Evolutionary conservation across 2,113 vertebrate species (phyloP).

Genomic region (Peromyscus californicus): DNA sequence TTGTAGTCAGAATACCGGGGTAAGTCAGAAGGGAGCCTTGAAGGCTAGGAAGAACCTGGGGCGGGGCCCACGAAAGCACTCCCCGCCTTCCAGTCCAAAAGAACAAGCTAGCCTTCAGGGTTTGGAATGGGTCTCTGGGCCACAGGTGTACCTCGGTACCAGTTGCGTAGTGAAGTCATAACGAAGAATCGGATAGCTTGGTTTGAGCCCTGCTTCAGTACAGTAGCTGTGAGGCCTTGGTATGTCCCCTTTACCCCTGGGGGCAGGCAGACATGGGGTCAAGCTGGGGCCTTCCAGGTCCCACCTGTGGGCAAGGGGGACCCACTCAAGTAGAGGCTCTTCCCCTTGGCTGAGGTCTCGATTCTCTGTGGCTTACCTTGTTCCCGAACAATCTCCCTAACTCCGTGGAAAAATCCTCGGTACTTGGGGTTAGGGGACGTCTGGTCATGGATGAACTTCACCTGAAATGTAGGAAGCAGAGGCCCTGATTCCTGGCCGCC

Average conservation of each 20-base stretch:
- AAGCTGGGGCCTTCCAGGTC: constrained; percentile 81
- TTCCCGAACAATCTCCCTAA: constrained; percentile 93
- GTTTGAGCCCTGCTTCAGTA: constrained; percentile 98
- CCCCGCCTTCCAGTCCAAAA: not conserved
- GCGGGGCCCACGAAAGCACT: not conserved
- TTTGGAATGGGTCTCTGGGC: rapidly evolving
- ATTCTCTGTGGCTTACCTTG: constrained; percentile 83
- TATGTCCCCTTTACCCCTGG: constrained; percentile 95
- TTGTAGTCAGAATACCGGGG: not conserved
- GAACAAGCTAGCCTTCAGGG: not conserved
- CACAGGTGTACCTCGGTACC: constrained; percentile 93
- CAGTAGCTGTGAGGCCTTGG: constrained; percentile 95
- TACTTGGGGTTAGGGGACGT: constrained; percentile 95
- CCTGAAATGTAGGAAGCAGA: constrained; percentile 60
- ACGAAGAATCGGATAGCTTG: constrained; percentile 98
- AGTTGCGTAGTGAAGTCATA: constrained; percentile 97
- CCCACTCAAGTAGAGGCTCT: constrained; percentile 79
- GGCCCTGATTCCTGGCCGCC: not conserved
- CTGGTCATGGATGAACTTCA: constrained; percentile 99
- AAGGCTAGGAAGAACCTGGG: not conserved
- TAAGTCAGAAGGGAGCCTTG: not conserved
- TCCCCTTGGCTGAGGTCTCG: not conserved
- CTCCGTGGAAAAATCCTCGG: constrained; percentile 95
- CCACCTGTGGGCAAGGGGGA: constrained; percentile 90
- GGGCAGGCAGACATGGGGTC: not conserved